These are phyloP conservation scores for Lasaia peninsularis DNA, from an alignment of 1,140 invertebrate genomes.

Conservation along the genomic window DNA sequence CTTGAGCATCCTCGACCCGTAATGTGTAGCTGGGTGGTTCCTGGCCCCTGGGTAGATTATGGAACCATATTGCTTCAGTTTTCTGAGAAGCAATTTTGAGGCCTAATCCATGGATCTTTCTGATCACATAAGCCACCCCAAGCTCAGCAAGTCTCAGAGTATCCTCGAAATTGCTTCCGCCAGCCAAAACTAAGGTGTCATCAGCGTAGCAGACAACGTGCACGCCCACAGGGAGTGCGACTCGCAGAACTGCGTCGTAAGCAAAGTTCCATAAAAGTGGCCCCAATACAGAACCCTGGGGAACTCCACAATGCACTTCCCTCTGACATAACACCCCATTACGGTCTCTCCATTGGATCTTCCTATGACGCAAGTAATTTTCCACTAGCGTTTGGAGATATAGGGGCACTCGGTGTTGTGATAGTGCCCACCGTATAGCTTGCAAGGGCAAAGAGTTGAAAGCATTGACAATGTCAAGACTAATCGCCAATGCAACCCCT, in stretches of 20 bases:
- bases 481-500: too few species aligned
- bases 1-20: too few species aligned
- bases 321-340: too few species aligned
- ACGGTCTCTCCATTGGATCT: neutral
- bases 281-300: neutral
- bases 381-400: neutral
- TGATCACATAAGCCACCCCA: neutral
- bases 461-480: too few species aligned
- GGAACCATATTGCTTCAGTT: neutral
- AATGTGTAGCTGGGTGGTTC: neutral
- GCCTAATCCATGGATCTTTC: neutral
- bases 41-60: neutral
- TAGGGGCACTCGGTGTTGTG: too few species aligned
- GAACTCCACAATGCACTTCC: too few species aligned
- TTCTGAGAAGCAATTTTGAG: neutral
- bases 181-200: neutral
- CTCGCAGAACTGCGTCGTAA: neutral
- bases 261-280: constrained; percentile 1
- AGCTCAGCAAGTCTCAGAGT: neutral
- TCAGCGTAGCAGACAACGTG: constrained; percentile 13
- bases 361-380: neutral
- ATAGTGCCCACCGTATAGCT: too few species aligned
- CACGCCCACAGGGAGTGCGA: neutral
- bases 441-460: too few species aligned
- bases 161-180: neutral